These are phyloP conservation scores for Rhagologus leucostigma DNA, from an alignment of 2,113 vertebrate species.

Conservation along the genomic window DNA sequence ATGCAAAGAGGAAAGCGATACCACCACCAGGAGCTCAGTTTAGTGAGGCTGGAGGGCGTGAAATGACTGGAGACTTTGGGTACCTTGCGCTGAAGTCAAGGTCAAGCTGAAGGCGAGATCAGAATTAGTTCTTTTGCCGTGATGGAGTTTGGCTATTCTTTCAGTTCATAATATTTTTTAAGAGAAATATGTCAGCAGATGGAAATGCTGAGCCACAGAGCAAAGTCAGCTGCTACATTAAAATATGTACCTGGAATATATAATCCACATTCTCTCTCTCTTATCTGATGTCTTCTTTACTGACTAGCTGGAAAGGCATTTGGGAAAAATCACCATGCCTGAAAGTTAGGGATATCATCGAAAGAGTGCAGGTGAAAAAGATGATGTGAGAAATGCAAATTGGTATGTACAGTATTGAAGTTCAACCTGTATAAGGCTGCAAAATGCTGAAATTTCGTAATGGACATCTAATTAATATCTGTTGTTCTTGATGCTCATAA, in stretches of 20 bases:
- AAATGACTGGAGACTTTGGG: not conserved
- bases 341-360: not conserved
- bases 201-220: not conserved
- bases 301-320: not conserved
- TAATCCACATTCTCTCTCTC: not conserved
- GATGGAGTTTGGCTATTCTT: not conserved
- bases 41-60: not conserved
- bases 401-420: not conserved
- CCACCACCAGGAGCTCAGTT: not conserved
- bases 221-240: not conserved
- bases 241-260: not conserved
- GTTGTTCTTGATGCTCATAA: not conserved
- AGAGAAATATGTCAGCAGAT: not conserved
- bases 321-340: not conserved
- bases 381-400: not conserved
- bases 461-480: not conserved
- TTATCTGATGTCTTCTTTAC: not conserved
- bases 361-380: not conserved
- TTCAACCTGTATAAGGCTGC: not conserved
- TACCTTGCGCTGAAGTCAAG: not conserved
- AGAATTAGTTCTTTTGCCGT: not conserved
- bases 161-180: not conserved
- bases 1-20: not conserved
- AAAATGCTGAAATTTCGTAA: not conserved
- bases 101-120: not conserved